phyloP scores from a whole-genome alignment of 2,797 vertebrate species.

The Poeciliopsis infans region DNA sequence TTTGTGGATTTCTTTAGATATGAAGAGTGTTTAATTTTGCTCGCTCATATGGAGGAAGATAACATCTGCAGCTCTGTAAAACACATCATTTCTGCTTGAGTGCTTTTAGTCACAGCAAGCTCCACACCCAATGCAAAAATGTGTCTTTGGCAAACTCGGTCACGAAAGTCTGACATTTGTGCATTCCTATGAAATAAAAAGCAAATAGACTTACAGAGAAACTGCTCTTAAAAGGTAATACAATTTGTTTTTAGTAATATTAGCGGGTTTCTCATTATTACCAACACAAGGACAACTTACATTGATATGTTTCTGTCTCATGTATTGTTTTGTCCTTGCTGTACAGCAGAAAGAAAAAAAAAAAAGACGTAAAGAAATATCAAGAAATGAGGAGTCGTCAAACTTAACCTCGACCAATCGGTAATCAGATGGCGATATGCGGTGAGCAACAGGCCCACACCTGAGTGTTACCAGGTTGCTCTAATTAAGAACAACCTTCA shows the following conservation, averaged over 20 bases:
- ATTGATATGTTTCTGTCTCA: not conserved
- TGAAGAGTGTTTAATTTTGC: not conserved
- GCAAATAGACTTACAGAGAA: conserved; percentile 50
- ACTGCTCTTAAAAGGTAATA: conserved; percentile 39
- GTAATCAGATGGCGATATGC: not conserved
- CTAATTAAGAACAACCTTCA: not conserved
- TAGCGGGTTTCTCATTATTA: not conserved
- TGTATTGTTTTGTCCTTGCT: not conserved
- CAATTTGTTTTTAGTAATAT: not conserved
- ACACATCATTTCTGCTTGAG: conserved; percentile 6
- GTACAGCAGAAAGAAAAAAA: not conserved
- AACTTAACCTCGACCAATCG: not conserved
- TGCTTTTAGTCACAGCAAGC: conserved; percentile 14
- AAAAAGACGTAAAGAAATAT: not conserved
- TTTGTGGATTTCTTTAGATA: not conserved
- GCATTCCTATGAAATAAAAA: conserved; percentile 55
- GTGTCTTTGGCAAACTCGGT: conserved; percentile 70
- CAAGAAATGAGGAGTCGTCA: not conserved
- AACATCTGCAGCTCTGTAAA: conserved; percentile 19
- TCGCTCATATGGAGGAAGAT: conserved; percentile 21
- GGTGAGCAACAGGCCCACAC: too few relatives aligned
- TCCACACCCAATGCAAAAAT: conserved; percentile 49
- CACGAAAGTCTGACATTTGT: conserved; percentile 58
- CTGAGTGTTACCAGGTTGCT: not conserved
- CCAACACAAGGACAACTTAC: not conserved